Conservation (phyloP, 1,140 invertebrate genomes). For the Steinernema feltiae region DNA sequence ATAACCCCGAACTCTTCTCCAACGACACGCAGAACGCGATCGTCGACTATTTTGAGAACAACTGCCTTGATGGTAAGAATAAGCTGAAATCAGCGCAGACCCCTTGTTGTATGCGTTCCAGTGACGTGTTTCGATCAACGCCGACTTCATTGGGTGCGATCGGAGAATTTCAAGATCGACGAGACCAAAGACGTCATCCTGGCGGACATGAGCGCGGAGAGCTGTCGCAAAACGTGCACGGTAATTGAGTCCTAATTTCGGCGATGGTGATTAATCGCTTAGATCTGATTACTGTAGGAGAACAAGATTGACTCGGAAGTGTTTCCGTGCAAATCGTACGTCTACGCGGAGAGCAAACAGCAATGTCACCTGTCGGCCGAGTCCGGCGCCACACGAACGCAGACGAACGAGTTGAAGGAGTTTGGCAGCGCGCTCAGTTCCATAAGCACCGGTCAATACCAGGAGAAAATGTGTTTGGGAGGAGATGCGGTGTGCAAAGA, state of each 20-base stretch:
- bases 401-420: conserved; percentile 24
- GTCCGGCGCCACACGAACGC: conserved; percentile 28
- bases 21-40: conserved; percentile 39
- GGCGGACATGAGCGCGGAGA: conserved; percentile 41
- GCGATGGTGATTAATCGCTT: no score
- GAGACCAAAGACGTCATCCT: conserved; percentile 47
- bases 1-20: conserved; percentile 35
- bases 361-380: conserved; percentile 52
- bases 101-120: conserved; percentile 28
- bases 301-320: conserved; percentile 44
- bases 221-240: conserved; percentile 46
- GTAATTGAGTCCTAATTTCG: conserved; percentile 23
- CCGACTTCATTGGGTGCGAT: conserved; percentile 48
- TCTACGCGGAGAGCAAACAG: conserved; percentile 45
- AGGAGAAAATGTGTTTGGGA: conserved; percentile 48
- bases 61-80: conserved; percentile 53
- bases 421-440: conserved; percentile 43
- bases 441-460: conserved; percentile 50
- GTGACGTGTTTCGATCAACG: conserved; percentile 36
- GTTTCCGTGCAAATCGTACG: conserved; percentile 53
- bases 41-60: conserved; percentile 57
- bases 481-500: conserved; percentile 42
- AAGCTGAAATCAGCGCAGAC: background rate
- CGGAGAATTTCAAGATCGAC: conserved; percentile 48
- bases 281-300: conserved; percentile 39